Percentiles rank a stretch among this genome's conserved stretches.
phyloP scores from a whole-genome alignment of 2,888 invertebrate genomes.

The Labia minor region DNA sequence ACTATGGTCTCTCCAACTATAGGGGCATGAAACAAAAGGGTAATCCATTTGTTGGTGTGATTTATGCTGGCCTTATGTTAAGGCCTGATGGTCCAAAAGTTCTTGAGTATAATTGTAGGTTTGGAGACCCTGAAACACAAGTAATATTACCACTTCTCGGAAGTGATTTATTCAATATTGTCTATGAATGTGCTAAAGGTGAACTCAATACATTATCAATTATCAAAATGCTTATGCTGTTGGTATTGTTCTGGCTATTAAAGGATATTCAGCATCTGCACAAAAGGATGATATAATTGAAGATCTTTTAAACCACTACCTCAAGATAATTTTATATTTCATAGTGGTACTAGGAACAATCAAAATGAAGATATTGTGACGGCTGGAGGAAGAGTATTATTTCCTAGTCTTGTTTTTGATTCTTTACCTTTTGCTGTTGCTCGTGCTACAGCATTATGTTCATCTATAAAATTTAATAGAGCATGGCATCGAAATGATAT shows the following conservation, averaged over 20 bases:
- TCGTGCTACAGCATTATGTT: conserved; percentile 60
- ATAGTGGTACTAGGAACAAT: background rate
- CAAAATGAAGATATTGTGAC: conserved; percentile 55
- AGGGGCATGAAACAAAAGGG: conserved; percentile 71
- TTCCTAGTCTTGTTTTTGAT: no score
- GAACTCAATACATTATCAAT: conserved; percentile 38
- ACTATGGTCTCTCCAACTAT: no score
- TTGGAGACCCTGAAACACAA: conserved; percentile 98
- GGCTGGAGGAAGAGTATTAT: conserved; percentile 84
- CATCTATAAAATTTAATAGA: conserved; percentile 68
- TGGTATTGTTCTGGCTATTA: conserved; percentile 86
- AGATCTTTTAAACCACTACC: conserved; percentile 37
- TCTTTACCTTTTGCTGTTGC: conserved; percentile 64
- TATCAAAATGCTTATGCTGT: conserved; percentile 47
- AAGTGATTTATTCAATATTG: conserved; percentile 56
- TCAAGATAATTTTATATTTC: background rate
- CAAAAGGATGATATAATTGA: conserved; percentile 79
- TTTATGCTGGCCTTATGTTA: conserved; percentile 95
- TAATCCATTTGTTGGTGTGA: conserved; percentile 59
- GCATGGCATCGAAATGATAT: conserved; percentile 83
- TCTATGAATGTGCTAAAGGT: conserved; percentile 58
- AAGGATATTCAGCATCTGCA: conserved; percentile 83
- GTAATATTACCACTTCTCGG: conserved; percentile 79
- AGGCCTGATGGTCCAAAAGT: conserved; percentile 83
- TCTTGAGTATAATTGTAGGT: conserved; percentile 93